Evolutionary conservation across 2,888 invertebrate genomes (phyloP).

Genomic region (Dolomedes plantarius): DNA sequence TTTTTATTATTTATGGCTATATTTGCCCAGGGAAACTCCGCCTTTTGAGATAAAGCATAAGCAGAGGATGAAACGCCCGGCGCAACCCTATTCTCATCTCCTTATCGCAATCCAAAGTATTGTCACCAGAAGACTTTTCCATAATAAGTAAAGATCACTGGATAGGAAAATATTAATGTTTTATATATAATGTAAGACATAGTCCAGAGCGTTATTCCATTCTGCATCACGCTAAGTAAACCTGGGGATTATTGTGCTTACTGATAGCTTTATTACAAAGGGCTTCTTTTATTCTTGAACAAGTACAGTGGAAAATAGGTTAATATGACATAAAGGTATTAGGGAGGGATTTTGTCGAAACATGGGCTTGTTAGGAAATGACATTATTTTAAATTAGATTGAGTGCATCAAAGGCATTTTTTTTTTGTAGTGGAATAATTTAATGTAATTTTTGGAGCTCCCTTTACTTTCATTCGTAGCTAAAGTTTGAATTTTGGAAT

Average conservation of each 20-base stretch:
- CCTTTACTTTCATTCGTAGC: too few species aligned
- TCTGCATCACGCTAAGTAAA: slow-evolving; percentile 29
- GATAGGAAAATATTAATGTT: slow-evolving; percentile 31
- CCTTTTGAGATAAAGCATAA: too few species aligned
- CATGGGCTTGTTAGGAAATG: not conserved
- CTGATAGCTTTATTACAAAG: slow-evolving; percentile 51
- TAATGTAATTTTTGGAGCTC: too few species aligned
- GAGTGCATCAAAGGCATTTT: too few species aligned
- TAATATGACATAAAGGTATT: not conserved
- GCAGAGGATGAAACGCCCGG: too few species aligned
- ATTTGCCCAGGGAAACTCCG: too few species aligned
- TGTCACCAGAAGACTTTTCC: slow-evolving; percentile 28
- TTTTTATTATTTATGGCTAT: too few species aligned
- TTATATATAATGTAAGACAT: slow-evolving; percentile 20
- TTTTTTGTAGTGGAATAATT: too few species aligned
- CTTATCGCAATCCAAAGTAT: slow-evolving; percentile 16
- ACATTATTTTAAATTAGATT: too few species aligned
- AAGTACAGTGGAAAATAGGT: not conserved
- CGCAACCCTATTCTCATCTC: not conserved
- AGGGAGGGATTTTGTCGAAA: not conserved
- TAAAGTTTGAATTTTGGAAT: too few species aligned
- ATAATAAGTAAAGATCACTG: slow-evolving; percentile 40
- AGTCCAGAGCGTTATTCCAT: slow-evolving; percentile 19
- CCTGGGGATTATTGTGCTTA: slow-evolving; percentile 50
- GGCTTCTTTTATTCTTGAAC: not conserved